Evolutionary conservation across 2,797 vertebrate genomes (phyloP).

Genomic region (Cygnus olor): DNA sequence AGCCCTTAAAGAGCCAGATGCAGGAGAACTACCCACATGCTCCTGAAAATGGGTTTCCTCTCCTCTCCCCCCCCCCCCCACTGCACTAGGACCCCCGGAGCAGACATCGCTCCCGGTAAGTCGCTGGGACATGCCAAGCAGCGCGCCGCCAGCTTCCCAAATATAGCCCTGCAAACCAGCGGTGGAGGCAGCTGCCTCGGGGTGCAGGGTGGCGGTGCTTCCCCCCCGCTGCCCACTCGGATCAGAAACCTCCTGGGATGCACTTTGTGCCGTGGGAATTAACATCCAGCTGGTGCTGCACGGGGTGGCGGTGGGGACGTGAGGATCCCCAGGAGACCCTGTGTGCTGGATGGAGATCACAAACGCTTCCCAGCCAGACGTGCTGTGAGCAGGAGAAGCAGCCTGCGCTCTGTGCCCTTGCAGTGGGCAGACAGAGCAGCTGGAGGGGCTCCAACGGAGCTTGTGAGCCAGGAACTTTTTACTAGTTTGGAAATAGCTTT

Average conservation of each 20-base stretch:
- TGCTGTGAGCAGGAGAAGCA: accelerated
- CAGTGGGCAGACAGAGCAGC: background rate
- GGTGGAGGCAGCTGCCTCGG: background rate
- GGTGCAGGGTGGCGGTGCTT: accelerated
- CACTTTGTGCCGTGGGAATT: background rate
- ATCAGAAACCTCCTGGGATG: background rate
- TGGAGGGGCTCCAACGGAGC: background rate
- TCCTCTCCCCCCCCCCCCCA: background rate
- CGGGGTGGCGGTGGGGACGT: accelerated
- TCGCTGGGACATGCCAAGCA: background rate
- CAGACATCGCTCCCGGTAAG: background rate
- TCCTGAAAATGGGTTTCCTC: background rate
- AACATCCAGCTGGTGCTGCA: accelerated
- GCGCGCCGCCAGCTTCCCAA: background rate
- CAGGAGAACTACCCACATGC: background rate
- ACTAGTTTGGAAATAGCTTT: slow-evolving; percentile 46
- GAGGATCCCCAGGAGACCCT: accelerated
- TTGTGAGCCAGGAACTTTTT: background rate
- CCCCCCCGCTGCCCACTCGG: accelerated
- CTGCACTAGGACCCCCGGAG: background rate
- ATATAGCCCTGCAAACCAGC: slow-evolving; percentile 36
- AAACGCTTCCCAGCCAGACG: accelerated
- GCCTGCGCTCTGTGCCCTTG: background rate
- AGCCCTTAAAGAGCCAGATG: slow-evolving; percentile 9
- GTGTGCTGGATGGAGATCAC: background rate